Evolutionary conservation across 2,113 vertebrate species (phyloP).

Genomic region (Xyliphius kryptos): DNA sequence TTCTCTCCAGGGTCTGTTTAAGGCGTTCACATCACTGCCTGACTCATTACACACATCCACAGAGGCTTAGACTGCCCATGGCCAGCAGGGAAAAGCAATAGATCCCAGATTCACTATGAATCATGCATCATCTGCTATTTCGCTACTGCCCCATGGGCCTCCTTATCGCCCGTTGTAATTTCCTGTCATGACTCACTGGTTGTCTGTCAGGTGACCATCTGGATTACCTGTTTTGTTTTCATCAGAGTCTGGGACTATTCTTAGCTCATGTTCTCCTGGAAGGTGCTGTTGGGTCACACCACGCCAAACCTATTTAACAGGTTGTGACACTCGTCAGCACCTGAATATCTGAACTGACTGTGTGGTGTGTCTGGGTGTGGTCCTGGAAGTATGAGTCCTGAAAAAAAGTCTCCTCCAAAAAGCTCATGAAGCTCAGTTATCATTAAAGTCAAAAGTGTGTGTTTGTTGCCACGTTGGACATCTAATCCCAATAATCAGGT

Average conservation of each 20-base stretch:
- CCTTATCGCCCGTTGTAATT: not conserved
- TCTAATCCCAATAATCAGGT: too few species aligned
- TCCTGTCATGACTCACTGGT: not conserved
- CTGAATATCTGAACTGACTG: slow-evolving; percentile 27
- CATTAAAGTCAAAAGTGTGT: too few species aligned
- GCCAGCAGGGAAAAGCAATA: slow-evolving; percentile 28
- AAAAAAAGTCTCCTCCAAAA: not conserved
- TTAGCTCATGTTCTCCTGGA: slow-evolving; percentile 12
- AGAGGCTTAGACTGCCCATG: slow-evolving; percentile 30
- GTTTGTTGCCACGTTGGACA: too few species aligned
- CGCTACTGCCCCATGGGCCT: not conserved
- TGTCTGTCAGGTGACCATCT: not conserved
- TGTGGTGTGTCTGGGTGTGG: slow-evolving; percentile 37
- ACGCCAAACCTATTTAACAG: slow-evolving; percentile 51
- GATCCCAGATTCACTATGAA: slow-evolving; percentile 16
- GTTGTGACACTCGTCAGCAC: slow-evolving; percentile 52
- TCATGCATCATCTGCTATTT: not conserved
- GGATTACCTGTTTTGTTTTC: not conserved
- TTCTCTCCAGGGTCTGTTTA: slow-evolving; percentile 56
- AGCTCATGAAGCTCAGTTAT: too few species aligned
- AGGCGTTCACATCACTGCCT: slow-evolving; percentile 45
- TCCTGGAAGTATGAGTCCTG: not conserved
- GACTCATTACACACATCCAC: slow-evolving; percentile 36
- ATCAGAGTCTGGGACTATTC: not conserved
- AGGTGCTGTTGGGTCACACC: slow-evolving; percentile 46